These are phyloP conservation scores for Danio albolineatus DNA, from an alignment of 2,797 vertebrate species.

Conservation along the genomic window DNA sequence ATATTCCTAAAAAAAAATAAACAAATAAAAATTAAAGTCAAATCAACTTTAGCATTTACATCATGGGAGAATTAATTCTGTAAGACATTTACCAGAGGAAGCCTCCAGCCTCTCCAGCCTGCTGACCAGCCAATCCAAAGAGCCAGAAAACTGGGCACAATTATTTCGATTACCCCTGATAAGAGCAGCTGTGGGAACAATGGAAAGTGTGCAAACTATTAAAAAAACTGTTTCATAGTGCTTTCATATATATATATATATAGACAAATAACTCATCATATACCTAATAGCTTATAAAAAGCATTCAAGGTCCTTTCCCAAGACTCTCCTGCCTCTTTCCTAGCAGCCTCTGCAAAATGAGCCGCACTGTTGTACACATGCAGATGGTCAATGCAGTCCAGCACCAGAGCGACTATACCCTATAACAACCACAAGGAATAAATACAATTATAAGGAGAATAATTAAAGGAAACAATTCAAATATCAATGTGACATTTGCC, in stretches of 20 bases:
- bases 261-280: slow-evolving; percentile 62
- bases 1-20: slow-evolving; percentile 79
- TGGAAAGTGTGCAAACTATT: not conserved
- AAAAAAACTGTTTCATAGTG: no score
- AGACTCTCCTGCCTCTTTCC: slow-evolving; percentile 81
- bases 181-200: slow-evolving; percentile 81
- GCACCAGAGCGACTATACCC: slow-evolving; percentile 90
- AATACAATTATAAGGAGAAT: not conserved
- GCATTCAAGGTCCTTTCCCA: slow-evolving; percentile 87
- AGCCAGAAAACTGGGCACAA: slow-evolving; percentile 92
- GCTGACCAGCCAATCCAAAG: slow-evolving; percentile 93
- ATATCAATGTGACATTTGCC: not conserved
- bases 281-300: slow-evolving; percentile 92
- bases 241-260: not conserved
- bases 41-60: not conserved
- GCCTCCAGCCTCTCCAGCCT: slow-evolving; percentile 90
- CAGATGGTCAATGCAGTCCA: slow-evolving; percentile 92
- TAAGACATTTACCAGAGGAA: slow-evolving; percentile 82
- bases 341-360: slow-evolving; percentile 84
- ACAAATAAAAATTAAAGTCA: not conserved
- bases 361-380: slow-evolving; percentile 85
- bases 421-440: slow-evolving; percentile 62
- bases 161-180: slow-evolving; percentile 91
- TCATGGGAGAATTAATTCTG: not conserved
- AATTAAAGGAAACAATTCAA: not conserved